Evolutionary conservation across 2,888 invertebrate species (phyloP).

Genomic region (Germaria angustata): DNA sequence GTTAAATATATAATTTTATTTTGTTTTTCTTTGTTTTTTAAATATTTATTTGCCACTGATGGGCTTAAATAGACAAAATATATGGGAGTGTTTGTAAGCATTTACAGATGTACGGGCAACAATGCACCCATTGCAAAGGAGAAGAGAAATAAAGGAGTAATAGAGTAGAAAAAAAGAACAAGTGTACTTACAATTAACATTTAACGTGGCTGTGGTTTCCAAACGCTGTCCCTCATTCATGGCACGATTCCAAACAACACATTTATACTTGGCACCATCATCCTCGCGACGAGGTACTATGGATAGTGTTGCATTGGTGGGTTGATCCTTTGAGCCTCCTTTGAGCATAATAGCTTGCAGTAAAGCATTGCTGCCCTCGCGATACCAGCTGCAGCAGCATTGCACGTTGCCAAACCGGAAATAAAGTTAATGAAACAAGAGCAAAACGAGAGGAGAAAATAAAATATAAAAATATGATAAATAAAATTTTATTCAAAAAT

Average conservation of each 20-base stretch:
- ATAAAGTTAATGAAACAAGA: conserved; percentile 38
- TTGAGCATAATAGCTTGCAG: conserved; percentile 86
- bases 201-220: conserved; percentile 88
- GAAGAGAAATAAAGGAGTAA: background rate
- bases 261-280: conserved; percentile 90
- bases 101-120: background rate
- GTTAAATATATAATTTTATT: conserved; percentile 45
- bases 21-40: conserved; percentile 4
- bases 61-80: conserved; percentile 35
- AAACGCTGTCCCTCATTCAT: conserved; percentile 90
- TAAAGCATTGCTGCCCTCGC: conserved; percentile 87
- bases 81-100: conserved; percentile 1
- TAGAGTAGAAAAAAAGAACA: conserved; percentile 26
- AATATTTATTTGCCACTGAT: conserved; percentile 30
- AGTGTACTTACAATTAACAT: conserved; percentile 91
- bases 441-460: conserved; percentile 29
- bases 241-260: conserved; percentile 94
- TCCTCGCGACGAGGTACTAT: conserved; percentile 90
- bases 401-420: conserved; percentile 45
- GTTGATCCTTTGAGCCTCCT: conserved; percentile 87
- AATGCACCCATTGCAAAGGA: background rate
- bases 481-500: conserved; percentile 32
- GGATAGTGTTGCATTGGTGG: conserved; percentile 87
- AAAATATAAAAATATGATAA: conserved; percentile 10
- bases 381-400: conserved; percentile 85